Percentiles rank a stretch among this genome's conserved stretches.
Evolutionary conservation across 2,888 invertebrate genomes (phyloP).

Genomic region (Hydraecia micacea): DNA sequence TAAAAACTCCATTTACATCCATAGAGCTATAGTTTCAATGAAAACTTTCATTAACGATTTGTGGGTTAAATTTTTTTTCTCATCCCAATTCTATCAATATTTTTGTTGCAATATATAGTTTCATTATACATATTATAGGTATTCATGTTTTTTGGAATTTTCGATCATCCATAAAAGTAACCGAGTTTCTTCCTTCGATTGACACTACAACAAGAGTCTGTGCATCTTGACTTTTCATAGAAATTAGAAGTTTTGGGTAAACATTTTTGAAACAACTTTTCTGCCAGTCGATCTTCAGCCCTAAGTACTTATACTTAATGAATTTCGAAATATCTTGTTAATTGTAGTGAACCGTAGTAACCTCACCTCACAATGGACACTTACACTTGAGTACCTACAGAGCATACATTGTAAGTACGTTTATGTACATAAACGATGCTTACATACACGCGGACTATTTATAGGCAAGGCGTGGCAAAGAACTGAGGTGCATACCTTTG

Average conservation of each 20-base stretch:
- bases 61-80: neutral
- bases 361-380: slow-evolving; percentile 12
- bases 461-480: slow-evolving; percentile 62
- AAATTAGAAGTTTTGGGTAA: too few relatives aligned
- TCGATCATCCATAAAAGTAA: neutral
- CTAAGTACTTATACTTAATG: neutral
- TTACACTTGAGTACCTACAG: neutral
- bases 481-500: slow-evolving; percentile 47
- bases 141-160: too few relatives aligned
- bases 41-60: too few relatives aligned
- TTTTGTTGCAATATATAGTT: too few relatives aligned
- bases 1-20: too few relatives aligned
- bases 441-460: slow-evolving; percentile 52
- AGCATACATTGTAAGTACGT: slow-evolving; percentile 21
- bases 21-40: too few relatives aligned
- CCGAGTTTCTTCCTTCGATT: too few relatives aligned
- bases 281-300: neutral
- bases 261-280: neutral
- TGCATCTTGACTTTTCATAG: too few relatives aligned
- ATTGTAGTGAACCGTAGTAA: slow-evolving; percentile 3
- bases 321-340: slow-evolving; percentile 6
- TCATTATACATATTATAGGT: too few relatives aligned
- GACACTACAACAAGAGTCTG: too few relatives aligned
- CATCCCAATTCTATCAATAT: too few relatives aligned
- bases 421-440: slow-evolving; percentile 34